A percentile compares a stretch with the other conserved stretches of the same genome.
Conservation (phyloP, 2,888 invertebrate genomes). For the Polymixis flavicincta region DNA sequence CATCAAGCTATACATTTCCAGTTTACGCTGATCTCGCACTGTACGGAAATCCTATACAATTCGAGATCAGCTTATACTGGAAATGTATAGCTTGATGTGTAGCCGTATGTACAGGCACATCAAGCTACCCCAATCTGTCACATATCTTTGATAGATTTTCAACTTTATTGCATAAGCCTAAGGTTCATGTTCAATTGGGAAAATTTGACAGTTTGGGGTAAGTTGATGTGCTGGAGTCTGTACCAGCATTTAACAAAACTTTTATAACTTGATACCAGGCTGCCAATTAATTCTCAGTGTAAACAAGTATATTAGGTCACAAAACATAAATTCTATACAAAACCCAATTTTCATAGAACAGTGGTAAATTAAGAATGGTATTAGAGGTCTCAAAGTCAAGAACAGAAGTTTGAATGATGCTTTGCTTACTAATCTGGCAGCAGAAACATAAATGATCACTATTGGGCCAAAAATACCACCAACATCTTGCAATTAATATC, state of each 20-base stretch:
- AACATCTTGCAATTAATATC: neutral
- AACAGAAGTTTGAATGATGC: neutral
- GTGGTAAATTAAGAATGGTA: slow-evolving; percentile 39
- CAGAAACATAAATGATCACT: neutral
- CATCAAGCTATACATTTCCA: too few relatives aligned
- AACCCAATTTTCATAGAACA: slow-evolving; percentile 13
- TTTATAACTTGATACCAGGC: neutral
- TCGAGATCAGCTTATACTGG: too few relatives aligned
- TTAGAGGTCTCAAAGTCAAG: neutral
- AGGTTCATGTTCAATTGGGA: too few relatives aligned
- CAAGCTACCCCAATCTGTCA: too few relatives aligned
- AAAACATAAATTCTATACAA: slow-evolving; percentile 11
- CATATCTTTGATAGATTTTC: too few relatives aligned
- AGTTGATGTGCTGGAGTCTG: too few relatives aligned
- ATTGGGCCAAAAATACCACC: neutral
- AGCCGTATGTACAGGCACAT: too few relatives aligned
- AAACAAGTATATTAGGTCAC: slow-evolving; percentile 27
- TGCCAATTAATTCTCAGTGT: slow-evolving; percentile 31
- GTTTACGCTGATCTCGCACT: too few relatives aligned
- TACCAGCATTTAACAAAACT: neutral
- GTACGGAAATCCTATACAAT: too few relatives aligned
- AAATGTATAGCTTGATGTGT: too few relatives aligned
- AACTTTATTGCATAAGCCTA: too few relatives aligned
- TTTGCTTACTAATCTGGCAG: neutral
- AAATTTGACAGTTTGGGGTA: too few relatives aligned